Base-by-base conservation (phyloP, 2,888 invertebrate genomes). In the Adelognathus sp. region DNA sequence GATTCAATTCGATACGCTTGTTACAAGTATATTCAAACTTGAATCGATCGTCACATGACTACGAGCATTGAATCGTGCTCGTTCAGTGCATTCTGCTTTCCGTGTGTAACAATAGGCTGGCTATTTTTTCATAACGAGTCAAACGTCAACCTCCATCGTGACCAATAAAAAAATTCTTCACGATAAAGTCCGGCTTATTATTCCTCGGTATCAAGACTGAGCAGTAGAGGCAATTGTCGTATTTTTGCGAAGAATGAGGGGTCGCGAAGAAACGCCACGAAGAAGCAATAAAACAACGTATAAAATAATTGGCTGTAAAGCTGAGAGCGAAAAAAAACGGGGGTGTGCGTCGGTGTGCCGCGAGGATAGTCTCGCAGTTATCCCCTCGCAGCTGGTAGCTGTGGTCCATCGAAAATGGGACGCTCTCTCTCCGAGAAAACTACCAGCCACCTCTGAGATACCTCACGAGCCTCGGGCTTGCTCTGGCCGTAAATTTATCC, bases 301-400 rank as follows among this genome's bases (percentile, higher is more conserved):
- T 90, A 88, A 89, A 90, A 90, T 90, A 90, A 90, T 90, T 89
- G 90, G 90, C 87, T 86, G 89, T 90, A 90, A 90, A 90, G 85
- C 89, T 83, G 81, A 72, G 81, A 80, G 81, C 82, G 82, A 69
- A 80, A 79, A 81, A 79, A 77, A 82, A 81, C 63, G 80, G 82
- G 70, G 69, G 36, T 41, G 79, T 24, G 71, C 41, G 16, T 24
- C 27, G 54, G 75, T 67, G 46, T 44, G 44, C 50, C 9, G 73
- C n/a, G 58, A 54, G n/a, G 39, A 41, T 36, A 39, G 54, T 63
- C 52, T 52, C 50, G n/a, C n/a, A n/a, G 31, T 67, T 33, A 46
- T 29, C 18, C 24, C 27, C 14, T 6, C 44, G 72, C 41, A 11
- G 39, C n/a, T 66, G 31, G 64, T 41, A 18, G 50, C 63, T 27